phyloP scores from a whole-genome alignment of 2,797 vertebrate genomes.

The Etheostoma perlongum region DNA sequence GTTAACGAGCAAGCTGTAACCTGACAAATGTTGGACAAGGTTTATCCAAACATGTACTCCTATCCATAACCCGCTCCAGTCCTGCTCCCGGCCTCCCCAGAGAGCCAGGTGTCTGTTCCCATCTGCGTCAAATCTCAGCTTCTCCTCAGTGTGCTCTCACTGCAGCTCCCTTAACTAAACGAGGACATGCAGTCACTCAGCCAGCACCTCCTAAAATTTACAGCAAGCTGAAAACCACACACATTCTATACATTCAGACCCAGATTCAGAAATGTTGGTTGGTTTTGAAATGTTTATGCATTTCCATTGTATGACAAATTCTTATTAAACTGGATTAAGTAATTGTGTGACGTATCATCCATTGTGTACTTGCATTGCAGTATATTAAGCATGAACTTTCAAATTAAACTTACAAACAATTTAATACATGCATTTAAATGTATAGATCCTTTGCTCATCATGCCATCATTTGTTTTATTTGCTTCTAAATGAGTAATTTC shows the following conservation, averaged over 20 bases:
- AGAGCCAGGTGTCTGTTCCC: slow-evolving; percentile 74
- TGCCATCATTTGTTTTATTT: not conserved
- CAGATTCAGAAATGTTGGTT: not conserved
- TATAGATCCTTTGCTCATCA: slow-evolving; percentile 21
- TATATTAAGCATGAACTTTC: slow-evolving; percentile 22
- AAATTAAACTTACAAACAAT: slow-evolving; percentile 31
- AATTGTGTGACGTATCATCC: slow-evolving; percentile 24
- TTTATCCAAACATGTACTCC: slow-evolving; percentile 68
- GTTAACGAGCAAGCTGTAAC: slow-evolving; percentile 42
- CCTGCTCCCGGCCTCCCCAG: slow-evolving; percentile 59
- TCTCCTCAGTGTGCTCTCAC: slow-evolving; percentile 43
- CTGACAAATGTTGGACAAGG: slow-evolving; percentile 53
- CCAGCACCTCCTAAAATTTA: too few relatives aligned
- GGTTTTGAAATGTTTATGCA: slow-evolving; percentile 26
- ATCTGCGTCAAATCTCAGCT: slow-evolving; percentile 63
- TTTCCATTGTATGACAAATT: slow-evolving; percentile 12
- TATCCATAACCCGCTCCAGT: slow-evolving; percentile 58
- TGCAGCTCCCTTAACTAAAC: slow-evolving; percentile 41
- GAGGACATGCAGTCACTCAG: slow-evolving; percentile 32
- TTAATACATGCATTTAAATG: slow-evolving; percentile 39
- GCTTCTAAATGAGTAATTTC: slow-evolving; percentile 24
- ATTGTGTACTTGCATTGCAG: slow-evolving; percentile 26
- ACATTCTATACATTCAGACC: not conserved
- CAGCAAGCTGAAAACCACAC: slow-evolving; percentile 7
- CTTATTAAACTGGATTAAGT: slow-evolving; percentile 9